Conservation (phyloP, 53 echinoderm and acorn worm species). For the Stichopus horrens region DNA sequence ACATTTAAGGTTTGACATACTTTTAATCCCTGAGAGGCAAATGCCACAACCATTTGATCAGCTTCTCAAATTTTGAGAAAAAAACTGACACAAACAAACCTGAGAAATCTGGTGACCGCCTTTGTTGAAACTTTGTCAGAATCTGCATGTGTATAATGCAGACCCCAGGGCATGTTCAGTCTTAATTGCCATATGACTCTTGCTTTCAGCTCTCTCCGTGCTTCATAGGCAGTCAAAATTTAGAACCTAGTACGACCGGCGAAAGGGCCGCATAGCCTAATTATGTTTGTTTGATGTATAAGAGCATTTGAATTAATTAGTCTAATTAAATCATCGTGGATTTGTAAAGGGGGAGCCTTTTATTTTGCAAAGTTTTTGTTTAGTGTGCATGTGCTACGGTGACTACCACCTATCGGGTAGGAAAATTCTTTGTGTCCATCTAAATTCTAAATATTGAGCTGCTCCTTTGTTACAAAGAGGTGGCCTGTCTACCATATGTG, state of each 20-base stretch:
- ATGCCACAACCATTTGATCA: background rate
- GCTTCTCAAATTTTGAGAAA: background rate
- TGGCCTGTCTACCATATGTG: too few relatives aligned
- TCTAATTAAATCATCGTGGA: conserved; percentile 8
- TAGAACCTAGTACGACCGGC: background rate
- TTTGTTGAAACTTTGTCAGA: conserved; percentile 27
- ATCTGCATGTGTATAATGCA: background rate
- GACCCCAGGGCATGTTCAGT: conserved; percentile 5
- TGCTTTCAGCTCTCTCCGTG: background rate
- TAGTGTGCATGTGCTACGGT: background rate
- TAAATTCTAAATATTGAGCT: too few relatives aligned
- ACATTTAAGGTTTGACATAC: background rate
- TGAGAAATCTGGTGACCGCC: background rate
- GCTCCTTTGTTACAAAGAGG: too few relatives aligned
- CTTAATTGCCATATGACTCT: conserved; percentile 23
- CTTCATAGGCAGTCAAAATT: too few relatives aligned
- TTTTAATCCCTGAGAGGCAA: conserved; percentile 18
- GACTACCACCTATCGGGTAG: too few relatives aligned
- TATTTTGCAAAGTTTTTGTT: background rate
- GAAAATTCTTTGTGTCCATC: too few relatives aligned
- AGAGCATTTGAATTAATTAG: conserved; percentile 34
- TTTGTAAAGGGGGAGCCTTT: background rate
- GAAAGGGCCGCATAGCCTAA: background rate
- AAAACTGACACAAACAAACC: background rate
- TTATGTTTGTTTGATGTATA: background rate